Base-by-base conservation (phyloP, 2,797 vertebrate species). In the Coracias cyanogaster region DNA sequence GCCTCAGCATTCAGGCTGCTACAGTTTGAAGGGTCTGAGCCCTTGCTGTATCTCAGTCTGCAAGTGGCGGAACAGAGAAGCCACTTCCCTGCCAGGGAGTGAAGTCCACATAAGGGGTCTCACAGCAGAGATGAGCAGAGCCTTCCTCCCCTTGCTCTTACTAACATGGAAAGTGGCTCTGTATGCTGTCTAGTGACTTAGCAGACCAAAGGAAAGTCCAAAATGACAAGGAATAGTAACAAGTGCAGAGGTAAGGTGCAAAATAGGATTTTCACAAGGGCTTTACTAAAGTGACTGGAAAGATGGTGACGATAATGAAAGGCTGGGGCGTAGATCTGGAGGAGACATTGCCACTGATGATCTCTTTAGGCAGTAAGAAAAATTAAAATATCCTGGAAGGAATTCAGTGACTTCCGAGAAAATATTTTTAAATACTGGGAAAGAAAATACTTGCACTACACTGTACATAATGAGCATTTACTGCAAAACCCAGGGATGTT, bases 21-120 rank as follows among this genome's bases (percentile, higher is more conserved):
- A 1, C 5, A 3, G 15, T 46, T 62, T 37, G 3, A 29, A 7
- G 14, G 3, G 8, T 54, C 19, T 0, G 0, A 64, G n/a, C 26
- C 39, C 10, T 41, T 9, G 4, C 12, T 29, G 28, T 31, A 17
- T 31, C 60, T 72, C 29, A 55, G 28, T 25, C 14, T 9, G 11
- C 8, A 8, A 31, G 21, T 24, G 18, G 8, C 60, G 28, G 52
- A 14, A 3, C 57, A 65, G 39, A 80, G 21, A 69, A 45, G 55
- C 25, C 15, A 0, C 29, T 35, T 73, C 8, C 31, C n/a, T 39
- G 76, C 26, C 0, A 3, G 60, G 61, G 31, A 31, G 18, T 0
- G 14, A 69, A 45, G 51, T 8, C 22, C 29, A 17, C 4, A 2
- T 7, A 14, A 67, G 14, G 19, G 37, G 15, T 55, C 28, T 49